Evolutionary conservation across 2,888 invertebrate species (phyloP), one percentile per base, ranked within the genome.

Genomic region (Dione vanillae): DNA sequence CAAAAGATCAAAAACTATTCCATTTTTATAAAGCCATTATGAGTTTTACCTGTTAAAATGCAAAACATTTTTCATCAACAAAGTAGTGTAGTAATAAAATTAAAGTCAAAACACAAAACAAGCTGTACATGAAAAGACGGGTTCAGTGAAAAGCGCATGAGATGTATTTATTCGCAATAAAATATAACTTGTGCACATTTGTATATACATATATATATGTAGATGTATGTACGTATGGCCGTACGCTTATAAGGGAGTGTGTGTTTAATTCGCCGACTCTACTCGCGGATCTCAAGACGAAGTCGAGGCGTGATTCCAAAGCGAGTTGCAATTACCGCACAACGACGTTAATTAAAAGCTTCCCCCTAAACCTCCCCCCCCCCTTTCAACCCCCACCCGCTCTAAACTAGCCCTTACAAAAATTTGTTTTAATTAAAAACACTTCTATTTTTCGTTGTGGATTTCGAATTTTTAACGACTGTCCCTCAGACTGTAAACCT

Each of bases 261-360:
- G 64, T 49, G 47, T 45, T 52, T 65, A 69, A 72, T 69, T 69
- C 65, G 71, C 69, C 52, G 65, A 41, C 43, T 58, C n/a, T 67
- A 65, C 35, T 45, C 35, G 54, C 47, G 52, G 52, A 69, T 69
- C 59, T 67, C 70, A 67, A 70, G 67, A 70, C 64, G 54, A 64
- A 37, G 64, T 16, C 72, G 69, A 72, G 74, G 72, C 65, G 70
- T 65, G 58, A 71, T 52, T 72, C 67, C 74, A 88, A 88, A 89
- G 89, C 82, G 81, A 82, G 82, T 86, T 80, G 90, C 89, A 91
- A 90, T 90, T 90, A 90, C 85, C 83, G 81, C 82, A 85, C 87
- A 89, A 90, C 89, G 87, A 90, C 88, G 87, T 90, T 91, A 90
- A 91, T 91, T 89, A 91, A 85, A 85, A 83, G 79, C 56, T 11